These are phyloP conservation scores for Artemisiospiza belli DNA, from an alignment of 2,113 vertebrate species.

Conservation along the genomic window DNA sequence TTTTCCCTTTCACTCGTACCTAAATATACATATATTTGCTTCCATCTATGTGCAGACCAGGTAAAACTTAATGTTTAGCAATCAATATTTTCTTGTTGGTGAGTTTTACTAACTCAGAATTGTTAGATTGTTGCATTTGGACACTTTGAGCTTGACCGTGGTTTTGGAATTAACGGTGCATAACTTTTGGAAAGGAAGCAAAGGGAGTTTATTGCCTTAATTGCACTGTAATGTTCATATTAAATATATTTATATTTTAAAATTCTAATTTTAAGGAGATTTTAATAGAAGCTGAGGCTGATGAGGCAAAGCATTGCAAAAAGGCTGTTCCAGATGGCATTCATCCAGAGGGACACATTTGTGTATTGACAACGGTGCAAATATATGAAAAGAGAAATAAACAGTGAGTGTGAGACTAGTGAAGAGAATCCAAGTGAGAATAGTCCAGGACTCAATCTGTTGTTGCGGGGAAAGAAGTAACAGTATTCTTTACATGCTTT, in stretches of 20 bases:
- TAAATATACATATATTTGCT: too few species aligned
- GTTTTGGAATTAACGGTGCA: neutral
- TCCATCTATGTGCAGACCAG: rapidly evolving
- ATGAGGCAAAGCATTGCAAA: constrained; percentile 61
- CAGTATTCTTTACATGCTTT: neutral
- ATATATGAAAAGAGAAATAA: constrained; percentile 41
- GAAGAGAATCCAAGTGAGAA: constrained; percentile 46
- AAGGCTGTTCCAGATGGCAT: constrained; percentile 59
- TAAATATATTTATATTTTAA: constrained; percentile 58
- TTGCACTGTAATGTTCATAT: constrained; percentile 42
- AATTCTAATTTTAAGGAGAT: constrained; percentile 35
- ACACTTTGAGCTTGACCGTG: neutral
- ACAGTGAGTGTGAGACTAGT: neutral
- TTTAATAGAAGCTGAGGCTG: constrained; percentile 59
- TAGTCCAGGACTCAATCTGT: constrained; percentile 23
- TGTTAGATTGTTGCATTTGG: neutral
- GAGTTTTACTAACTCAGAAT: neutral
- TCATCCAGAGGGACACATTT: constrained; percentile 61
- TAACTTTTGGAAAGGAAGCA: neutral
- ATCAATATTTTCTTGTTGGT: neutral
- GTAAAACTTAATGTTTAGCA: neutral
- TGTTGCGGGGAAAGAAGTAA: neutral
- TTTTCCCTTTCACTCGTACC: neutral
- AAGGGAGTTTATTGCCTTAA: constrained; percentile 25
- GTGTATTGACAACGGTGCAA: constrained; percentile 20